Base-by-base conservation (phyloP, 2,797 vertebrate species). In the Chanos chanos region DNA sequence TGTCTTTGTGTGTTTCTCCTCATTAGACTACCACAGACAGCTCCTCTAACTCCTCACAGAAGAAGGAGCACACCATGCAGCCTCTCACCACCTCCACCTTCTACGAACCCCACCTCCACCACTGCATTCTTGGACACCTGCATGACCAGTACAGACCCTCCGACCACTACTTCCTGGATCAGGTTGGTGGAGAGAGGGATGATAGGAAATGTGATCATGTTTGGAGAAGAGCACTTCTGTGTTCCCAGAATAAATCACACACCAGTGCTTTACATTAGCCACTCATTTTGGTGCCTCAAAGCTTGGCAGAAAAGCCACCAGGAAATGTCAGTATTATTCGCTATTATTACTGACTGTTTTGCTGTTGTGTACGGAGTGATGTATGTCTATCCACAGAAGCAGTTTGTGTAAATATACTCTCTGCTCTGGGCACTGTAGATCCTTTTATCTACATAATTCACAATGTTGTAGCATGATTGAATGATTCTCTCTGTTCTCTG, bases 1-100 rank as follows among this genome's bases (percentile, higher is more conserved):
- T 13, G 16, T 7, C 77, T 83, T 73, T 79, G 71, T 85, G 73
- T 81, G 73, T 83, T 80, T 83, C 74, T 80, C 43, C 67, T 56
- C 33, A 36, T 48, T 84, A 98, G 96, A 96, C 94, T 45, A 90
- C 93, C 75, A 97, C 96, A 41, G 96, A 99, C 80, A 98, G 95
- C 83, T 99, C 95, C 65, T 98, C 96, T 70, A 99, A 97, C 86
- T 99, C 95, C 70, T 98, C 94, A 76, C 94, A 96, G 76, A 96
- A 92, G 78, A 91, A 93, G 76, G 96, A 98, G 78, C 89, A 86
- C 77, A 88, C 89, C 12, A 75, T 92, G 61, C 89, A 91, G 82
- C 91, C 90, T 49, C 81, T 95, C 68, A 93, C 94, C 65, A 92
- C 94, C 77, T 92, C 95, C 58, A 85, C 92, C 10, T 90, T 92